A percentile compares a stretch with the other conserved stretches of the same genome.
These are phyloP conservation scores for Atta texana DNA, from an alignment of 1,140 invertebrate species.

Conservation along the genomic window DNA sequence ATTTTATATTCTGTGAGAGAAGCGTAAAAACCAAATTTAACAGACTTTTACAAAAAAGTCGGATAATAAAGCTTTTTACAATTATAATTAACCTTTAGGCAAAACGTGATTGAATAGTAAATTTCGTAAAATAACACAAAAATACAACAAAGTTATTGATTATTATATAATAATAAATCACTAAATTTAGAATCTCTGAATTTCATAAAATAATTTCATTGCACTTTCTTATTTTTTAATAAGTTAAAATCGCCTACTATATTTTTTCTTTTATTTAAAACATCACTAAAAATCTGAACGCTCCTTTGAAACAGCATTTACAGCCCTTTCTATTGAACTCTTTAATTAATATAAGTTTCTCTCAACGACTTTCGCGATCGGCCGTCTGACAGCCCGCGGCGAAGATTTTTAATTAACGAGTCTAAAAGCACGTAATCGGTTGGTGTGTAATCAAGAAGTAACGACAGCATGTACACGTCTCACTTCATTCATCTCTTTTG, in stretches of 20 bases:
- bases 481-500: slow-evolving; percentile 6
- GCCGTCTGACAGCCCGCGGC: slow-evolving; percentile 10
- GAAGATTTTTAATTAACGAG: slow-evolving; percentile 56
- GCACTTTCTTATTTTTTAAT: not conserved
- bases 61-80: not conserved
- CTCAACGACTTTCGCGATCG: slow-evolving; percentile 34
- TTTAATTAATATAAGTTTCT: slow-evolving; percentile 57
- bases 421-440: slow-evolving; percentile 43
- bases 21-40: not conserved
- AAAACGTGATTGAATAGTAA: slow-evolving; percentile 13
- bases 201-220: not conserved
- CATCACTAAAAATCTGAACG: not conserved
- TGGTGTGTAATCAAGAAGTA: slow-evolving; percentile 38
- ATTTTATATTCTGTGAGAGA: not conserved
- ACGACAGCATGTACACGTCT: not conserved
- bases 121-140: not conserved
- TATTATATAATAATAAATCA: not conserved
- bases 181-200: not conserved
- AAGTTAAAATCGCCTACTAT: not conserved
- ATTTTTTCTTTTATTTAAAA: not conserved
- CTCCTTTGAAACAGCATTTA: not conserved
- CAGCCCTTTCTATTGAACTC: slow-evolving; percentile 5
- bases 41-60: not conserved
- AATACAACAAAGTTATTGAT: not conserved
- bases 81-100: not conserved